Evolutionary conservation across 2,113 vertebrate species (phyloP).

Genomic region (Cardinalis cardinalis): DNA sequence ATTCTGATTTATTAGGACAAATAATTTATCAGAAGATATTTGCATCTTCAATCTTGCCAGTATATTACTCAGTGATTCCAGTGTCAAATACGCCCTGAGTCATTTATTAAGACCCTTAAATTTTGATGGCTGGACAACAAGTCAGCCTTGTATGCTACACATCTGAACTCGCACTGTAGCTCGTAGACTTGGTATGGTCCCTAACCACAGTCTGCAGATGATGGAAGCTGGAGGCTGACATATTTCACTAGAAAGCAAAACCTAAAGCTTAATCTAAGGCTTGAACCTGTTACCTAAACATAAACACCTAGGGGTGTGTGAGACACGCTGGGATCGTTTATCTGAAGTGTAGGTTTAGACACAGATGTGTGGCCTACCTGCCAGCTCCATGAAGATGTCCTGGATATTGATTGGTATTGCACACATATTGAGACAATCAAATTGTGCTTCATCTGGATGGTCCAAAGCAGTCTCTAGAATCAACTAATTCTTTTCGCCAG

Average conservation of each 20-base stretch:
- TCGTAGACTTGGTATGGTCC: accelerated
- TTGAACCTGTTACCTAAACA: background rate
- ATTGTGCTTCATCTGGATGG: background rate
- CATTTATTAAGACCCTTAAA: background rate
- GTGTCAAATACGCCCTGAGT: background rate
- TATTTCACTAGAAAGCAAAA: background rate
- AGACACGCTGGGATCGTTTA: background rate
- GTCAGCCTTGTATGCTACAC: background rate
- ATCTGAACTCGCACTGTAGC: background rate
- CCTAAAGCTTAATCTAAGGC: background rate
- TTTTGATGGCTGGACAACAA: background rate
- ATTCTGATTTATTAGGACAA: background rate
- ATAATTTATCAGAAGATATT: background rate
- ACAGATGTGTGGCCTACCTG: background rate
- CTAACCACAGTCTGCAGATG: background rate
- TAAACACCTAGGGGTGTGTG: background rate
- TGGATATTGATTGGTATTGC: background rate
- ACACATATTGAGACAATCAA: background rate
- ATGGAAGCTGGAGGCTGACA: background rate
- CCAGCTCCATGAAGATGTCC: background rate
- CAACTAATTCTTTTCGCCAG: background rate
- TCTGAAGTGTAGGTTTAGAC: background rate
- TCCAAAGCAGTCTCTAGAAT: background rate
- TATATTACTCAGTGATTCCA: background rate
- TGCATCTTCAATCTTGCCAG: background rate